These are phyloP conservation scores for Cygnus olor DNA, from an alignment of 2,797 vertebrate species.

Conservation along the genomic window DNA sequence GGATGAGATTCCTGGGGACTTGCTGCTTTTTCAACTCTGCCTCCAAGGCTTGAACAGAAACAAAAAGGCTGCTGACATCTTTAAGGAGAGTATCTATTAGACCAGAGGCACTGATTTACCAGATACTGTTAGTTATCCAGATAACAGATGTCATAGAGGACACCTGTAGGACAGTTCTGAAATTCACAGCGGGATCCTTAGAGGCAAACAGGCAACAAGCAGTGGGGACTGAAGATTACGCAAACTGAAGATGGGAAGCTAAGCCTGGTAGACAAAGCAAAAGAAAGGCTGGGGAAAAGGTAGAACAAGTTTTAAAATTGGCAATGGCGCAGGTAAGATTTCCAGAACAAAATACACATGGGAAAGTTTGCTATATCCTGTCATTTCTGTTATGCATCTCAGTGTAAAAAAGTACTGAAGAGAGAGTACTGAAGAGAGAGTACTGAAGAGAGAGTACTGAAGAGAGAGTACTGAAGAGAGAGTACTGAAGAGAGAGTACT, in stretches of 20 bases:
- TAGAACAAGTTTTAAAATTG: neutral
- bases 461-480: neutral
- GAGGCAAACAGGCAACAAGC: neutral
- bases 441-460: no score
- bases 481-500: no score
- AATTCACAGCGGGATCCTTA: neutral
- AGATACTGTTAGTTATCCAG: neutral
- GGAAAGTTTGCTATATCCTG: neutral
- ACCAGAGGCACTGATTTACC: neutral
- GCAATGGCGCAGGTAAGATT: neutral
- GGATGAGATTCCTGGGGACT: neutral
- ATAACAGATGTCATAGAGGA: neutral
- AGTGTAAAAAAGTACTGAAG: neutral
- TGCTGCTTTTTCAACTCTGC: neutral
- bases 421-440: neutral
- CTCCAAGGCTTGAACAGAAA: neutral
- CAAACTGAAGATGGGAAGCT: neutral
- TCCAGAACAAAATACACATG: neutral
- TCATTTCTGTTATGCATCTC: neutral
- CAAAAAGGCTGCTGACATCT: neutral
- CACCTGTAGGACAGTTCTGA: neutral
- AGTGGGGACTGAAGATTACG: neutral
- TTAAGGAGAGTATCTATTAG: fast-evolving
- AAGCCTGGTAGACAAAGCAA: neutral
- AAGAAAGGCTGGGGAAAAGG: neutral